Conservation (phyloP, 2,113 vertebrate species). For the Corapipo altera region DNA sequence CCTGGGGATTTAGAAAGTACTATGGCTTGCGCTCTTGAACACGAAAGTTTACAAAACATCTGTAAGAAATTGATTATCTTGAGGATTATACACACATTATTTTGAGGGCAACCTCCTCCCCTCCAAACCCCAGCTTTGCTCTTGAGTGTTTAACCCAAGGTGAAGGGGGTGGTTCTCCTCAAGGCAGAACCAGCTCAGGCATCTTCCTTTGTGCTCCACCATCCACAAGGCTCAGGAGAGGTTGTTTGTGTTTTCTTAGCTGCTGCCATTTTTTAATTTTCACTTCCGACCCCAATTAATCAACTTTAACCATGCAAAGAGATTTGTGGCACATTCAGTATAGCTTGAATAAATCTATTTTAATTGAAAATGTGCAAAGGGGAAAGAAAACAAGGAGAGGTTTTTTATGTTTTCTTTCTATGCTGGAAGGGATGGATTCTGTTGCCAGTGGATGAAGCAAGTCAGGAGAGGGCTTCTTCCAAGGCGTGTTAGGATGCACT, state of each 20-base stretch:
- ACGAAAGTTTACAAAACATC: constrained; percentile 29
- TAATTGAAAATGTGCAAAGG: constrained; percentile 45
- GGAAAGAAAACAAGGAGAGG: background rate
- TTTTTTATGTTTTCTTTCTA: background rate
- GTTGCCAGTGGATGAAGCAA: background rate
- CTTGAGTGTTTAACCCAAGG: constrained; percentile 21
- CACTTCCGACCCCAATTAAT: constrained; percentile 58
- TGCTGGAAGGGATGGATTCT: background rate
- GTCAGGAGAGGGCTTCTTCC: background rate
- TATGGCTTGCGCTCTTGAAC: background rate
- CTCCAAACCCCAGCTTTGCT: background rate
- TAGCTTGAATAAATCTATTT: constrained; percentile 52
- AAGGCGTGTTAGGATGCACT: background rate
- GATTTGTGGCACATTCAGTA: constrained; percentile 26
- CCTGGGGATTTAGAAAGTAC: constrained; percentile 10
- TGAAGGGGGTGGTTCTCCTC: background rate
- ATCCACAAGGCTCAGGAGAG: background rate
- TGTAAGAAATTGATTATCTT: constrained; percentile 43
- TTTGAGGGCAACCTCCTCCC: background rate
- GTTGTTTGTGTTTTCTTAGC: background rate
- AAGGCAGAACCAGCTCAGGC: background rate
- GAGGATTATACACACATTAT: constrained; percentile 33
- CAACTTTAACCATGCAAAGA: constrained; percentile 60
- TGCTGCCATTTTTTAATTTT: constrained; percentile 48
- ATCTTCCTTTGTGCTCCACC: background rate